Evolutionary conservation across 2,797 vertebrate genomes (phyloP).

Genomic region (Sparus aurata): DNA sequence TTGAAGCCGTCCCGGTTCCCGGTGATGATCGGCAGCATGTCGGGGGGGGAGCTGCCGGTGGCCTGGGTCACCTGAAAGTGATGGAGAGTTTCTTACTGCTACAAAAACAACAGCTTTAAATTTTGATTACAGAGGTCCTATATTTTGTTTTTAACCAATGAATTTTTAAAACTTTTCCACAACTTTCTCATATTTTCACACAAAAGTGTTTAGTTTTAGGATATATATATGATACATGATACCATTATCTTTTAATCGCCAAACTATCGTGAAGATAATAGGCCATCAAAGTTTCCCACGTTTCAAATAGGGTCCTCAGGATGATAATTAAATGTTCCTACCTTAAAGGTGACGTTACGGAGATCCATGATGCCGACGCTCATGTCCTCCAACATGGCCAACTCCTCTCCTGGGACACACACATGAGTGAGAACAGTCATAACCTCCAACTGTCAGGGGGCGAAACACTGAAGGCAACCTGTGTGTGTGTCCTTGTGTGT

Average conservation of each 20-base stretch:
- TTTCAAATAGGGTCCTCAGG: no score
- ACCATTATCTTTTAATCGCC: no score
- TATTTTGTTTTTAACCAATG: no score
- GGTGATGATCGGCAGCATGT: slow-evolving; percentile 97
- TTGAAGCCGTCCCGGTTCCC: slow-evolving; percentile 97
- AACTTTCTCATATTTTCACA: no score
- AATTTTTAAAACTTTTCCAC: no score
- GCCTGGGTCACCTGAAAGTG: slow-evolving; percentile 93
- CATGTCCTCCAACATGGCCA: slow-evolving; percentile 99
- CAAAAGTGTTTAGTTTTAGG: no score
- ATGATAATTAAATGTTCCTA: slow-evolving; percentile 12
- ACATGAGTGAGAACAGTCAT: background rate
- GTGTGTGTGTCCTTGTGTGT: background rate
- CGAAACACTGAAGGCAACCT: background rate
- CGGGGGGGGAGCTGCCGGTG: slow-evolving; percentile 88
- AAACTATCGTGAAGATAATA: no score
- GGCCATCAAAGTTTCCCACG: no score
- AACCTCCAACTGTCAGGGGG: no score
- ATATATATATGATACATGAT: no score
- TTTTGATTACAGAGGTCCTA: no score
- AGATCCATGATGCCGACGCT: slow-evolving; percentile 96
- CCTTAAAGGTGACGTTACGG: slow-evolving; percentile 95
- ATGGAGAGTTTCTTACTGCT: background rate
- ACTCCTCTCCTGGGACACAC: slow-evolving; percentile 90
- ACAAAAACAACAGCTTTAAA: no score